Base-by-base conservation (phyloP, 2,888 invertebrate species). In the Agrilus biguttatus region DNA sequence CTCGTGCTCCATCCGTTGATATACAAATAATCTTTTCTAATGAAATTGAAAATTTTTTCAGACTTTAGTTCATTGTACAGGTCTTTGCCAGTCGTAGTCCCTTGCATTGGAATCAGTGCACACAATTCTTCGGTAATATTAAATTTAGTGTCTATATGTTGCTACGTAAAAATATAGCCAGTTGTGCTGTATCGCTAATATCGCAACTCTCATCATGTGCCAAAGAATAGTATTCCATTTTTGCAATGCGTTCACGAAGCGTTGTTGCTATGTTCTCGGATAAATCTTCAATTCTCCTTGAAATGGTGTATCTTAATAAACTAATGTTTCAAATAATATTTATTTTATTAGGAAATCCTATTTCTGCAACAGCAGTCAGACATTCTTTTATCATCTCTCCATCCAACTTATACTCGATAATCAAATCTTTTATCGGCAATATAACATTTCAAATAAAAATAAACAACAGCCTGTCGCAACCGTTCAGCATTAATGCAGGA, bases 261-360 rank as follows among this genome's bases (percentile, higher is more conserved):
- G 39, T 44, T 37, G 44, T 38, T 28, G 41, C 37, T 44, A 44
- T 14, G 33, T 44, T 46, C 43, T 37, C 41, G 38, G 41, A 44
- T 41, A 46, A 41, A 38, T 41, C 41, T 41, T 46, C 44, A 37
- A 46, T 44, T 41, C 41, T 40, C 40, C 41, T 41, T 41, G 41
- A 41, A 35, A 46, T 39, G 44, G 52, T 51, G 48, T 49, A 51
- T 40, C 48, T 48, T 43, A 48, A 50, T 41, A 51, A 47, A 48
- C 47, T 41, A 32, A 44, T 32, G 39, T 46, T 49, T 48, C 46
- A 42, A 47, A 47, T 49, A 37, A 41, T 48, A 43, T 45, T 43
- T 46, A 46, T 46, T 43, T 49, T 44, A 23, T 23, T 8, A 23
- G 23, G 23, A 23, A 23, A 23, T 8, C 4, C 3, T 23, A 23